These are phyloP conservation scores for Pagetopsis macropterus DNA, from an alignment of 2,797 vertebrate genomes.

Conservation along the genomic window DNA sequence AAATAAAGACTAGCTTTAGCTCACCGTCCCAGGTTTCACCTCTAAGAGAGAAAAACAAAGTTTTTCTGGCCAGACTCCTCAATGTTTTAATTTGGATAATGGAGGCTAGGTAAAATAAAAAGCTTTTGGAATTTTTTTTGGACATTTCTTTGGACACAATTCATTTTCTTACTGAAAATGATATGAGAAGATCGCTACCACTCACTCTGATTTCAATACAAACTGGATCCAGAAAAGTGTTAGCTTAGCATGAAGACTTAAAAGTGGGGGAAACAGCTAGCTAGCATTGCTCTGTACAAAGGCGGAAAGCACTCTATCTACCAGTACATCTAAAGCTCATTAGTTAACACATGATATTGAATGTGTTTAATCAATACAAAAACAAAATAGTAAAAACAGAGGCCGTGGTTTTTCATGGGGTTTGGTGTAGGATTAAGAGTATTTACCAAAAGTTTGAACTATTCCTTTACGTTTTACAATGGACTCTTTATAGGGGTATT, in stretches of 20 bases:
- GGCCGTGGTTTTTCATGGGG: neutral
- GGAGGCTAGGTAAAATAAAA: neutral
- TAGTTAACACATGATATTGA: neutral
- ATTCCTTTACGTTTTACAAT: neutral
- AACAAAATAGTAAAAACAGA: neutral
- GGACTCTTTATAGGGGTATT: neutral
- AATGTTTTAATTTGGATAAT: slow-evolving; percentile 19
- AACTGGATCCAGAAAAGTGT: neutral
- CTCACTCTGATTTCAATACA: neutral
- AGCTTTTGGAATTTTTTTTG: too few relatives aligned
- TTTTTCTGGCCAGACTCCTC: slow-evolving; percentile 68
- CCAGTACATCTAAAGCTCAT: neutral
- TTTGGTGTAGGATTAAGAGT: neutral
- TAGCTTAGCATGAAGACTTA: slow-evolving; percentile 3
- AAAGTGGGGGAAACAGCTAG: neutral
- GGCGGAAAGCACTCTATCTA: neutral
- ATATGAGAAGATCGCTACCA: neutral
- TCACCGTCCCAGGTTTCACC: slow-evolving; percentile 61
- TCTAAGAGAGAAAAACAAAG: slow-evolving; percentile 2
- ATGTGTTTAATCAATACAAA: neutral
- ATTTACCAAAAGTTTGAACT: slow-evolving; percentile 14
- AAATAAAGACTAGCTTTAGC: slow-evolving; percentile 60
- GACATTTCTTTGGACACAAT: neutral
- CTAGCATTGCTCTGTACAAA: neutral
- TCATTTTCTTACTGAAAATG: neutral